Evolutionary conservation across 2,113 vertebrate species (phyloP).

Genomic region (Empidonax alnorum): DNA sequence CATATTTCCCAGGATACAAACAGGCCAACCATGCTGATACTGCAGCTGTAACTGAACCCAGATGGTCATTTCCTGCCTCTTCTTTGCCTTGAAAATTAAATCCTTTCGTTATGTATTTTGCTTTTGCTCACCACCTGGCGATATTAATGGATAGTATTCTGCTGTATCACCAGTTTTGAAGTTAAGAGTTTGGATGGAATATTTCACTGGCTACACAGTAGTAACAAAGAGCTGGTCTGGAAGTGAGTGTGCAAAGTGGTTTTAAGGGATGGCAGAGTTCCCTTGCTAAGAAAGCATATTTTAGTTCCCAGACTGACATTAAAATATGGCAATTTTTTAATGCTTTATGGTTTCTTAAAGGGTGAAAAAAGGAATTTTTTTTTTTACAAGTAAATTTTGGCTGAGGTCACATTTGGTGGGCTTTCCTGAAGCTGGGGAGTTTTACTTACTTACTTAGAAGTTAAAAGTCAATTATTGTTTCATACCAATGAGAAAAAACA

Average conservation of each 20-base stretch:
- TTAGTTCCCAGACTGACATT: not conserved
- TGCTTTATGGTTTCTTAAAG: not conserved
- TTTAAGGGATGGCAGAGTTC: not conserved
- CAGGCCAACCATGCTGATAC: not conserved
- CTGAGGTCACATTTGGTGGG: not conserved
- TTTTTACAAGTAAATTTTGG: not conserved
- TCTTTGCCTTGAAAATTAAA: constrained; percentile 38
- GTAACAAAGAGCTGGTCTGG: not conserved
- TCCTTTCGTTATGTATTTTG: constrained; percentile 6
- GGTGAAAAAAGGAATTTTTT: not conserved
- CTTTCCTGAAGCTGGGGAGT: not conserved
- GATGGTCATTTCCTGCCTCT: constrained; percentile 45
- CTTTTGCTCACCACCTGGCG: constrained; percentile 11
- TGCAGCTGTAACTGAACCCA: constrained; percentile 50
- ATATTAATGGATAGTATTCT: not conserved
- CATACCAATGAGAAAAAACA: not conserved
- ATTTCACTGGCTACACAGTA: not conserved
- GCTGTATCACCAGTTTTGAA: not conserved
- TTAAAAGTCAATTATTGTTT: not conserved
- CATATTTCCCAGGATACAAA: constrained; percentile 15
- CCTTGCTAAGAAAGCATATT: not conserved
- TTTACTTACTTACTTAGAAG: not conserved
- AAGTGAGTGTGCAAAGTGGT: not conserved
- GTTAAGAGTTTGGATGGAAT: not conserved
- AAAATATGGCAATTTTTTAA: not conserved